phyloP scores from a whole-genome alignment of 2,888 invertebrate species.

The Cremastobaeus sp. region DNA sequence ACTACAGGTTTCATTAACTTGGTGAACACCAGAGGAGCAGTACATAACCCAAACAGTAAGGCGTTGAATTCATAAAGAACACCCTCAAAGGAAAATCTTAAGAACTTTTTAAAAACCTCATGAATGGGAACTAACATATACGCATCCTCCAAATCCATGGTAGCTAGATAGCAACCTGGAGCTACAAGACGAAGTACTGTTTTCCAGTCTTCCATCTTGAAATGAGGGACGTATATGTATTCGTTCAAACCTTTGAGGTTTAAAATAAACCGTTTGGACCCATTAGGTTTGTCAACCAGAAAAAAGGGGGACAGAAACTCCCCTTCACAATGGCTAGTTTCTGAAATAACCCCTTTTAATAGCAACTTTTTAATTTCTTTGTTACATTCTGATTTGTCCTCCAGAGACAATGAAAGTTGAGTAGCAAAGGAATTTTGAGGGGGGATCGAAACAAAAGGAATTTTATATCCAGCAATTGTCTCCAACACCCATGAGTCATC shows the following conservation, averaged over 20 bases:
- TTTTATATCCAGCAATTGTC: slow-evolving; percentile 14
- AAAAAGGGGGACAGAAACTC: slow-evolving; percentile 29
- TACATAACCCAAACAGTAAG: background rate
- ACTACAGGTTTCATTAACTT: slow-evolving; percentile 4
- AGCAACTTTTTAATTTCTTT: slow-evolving; percentile 3
- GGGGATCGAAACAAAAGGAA: slow-evolving; percentile 1
- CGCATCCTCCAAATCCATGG: background rate
- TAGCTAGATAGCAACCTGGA: background rate
- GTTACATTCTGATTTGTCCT: background rate
- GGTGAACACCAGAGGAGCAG: background rate
- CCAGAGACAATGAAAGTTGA: background rate
- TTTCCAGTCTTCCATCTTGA: slow-evolving; percentile 11
- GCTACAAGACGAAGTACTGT: background rate
- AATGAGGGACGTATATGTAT: background rate
- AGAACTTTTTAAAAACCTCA: background rate
- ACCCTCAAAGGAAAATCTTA: background rate
- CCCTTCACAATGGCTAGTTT: slow-evolving; percentile 3
- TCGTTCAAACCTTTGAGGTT: background rate
- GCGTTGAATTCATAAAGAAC: background rate
- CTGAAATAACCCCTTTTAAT: slow-evolving; percentile 1
- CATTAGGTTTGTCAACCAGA: background rate
- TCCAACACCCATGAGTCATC: background rate
- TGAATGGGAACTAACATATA: background rate
- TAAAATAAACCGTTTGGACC: background rate
- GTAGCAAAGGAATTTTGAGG: background rate